These are phyloP conservation scores for Sphinx pinastri DNA, from an alignment of 2,888 invertebrate species.

Conservation along the genomic window DNA sequence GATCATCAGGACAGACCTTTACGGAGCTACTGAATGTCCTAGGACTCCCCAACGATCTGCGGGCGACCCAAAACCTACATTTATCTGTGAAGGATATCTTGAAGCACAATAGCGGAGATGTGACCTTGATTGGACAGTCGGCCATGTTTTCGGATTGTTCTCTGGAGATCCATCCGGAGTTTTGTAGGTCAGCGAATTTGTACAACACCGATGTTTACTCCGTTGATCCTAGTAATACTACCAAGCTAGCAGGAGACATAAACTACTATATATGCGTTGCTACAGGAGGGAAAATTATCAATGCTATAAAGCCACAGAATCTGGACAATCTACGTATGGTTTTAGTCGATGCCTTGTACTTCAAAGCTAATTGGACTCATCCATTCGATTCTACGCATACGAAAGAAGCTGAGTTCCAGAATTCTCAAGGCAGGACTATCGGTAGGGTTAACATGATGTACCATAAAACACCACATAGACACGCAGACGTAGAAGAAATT, in stretches of 20 bases:
- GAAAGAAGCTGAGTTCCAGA: constrained; percentile 81
- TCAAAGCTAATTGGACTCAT: constrained; percentile 88
- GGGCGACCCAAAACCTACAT: constrained; percentile 66
- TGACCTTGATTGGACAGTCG: constrained; percentile 61
- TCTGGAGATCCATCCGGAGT: constrained; percentile 66
- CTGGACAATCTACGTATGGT: constrained; percentile 80
- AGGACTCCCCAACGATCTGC: constrained; percentile 62
- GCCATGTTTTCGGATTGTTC: constrained; percentile 67
- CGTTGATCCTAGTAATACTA: constrained; percentile 81
- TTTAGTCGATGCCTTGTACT: constrained; percentile 87
- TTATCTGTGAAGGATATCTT: constrained; percentile 58
- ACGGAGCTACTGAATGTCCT: constrained; percentile 64
- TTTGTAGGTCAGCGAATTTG: constrained; percentile 65
- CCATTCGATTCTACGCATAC: constrained; percentile 86
- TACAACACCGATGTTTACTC: constrained; percentile 83
- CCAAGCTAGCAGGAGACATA: constrained; percentile 81
- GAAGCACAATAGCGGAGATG: constrained; percentile 57
- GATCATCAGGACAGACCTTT: constrained; percentile 71
- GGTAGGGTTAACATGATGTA: constrained; percentile 90
- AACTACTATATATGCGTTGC: constrained; percentile 87
- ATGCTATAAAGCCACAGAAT: constrained; percentile 82
- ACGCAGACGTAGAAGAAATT: constrained; percentile 78
- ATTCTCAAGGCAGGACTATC: constrained; percentile 79
- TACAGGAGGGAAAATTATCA: constrained; percentile 87
- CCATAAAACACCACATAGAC: constrained; percentile 84